These are phyloP conservation scores for Rhynchophorus ferrugineus DNA, from an alignment of 1,140 invertebrate genomes.

Conservation along the genomic window DNA sequence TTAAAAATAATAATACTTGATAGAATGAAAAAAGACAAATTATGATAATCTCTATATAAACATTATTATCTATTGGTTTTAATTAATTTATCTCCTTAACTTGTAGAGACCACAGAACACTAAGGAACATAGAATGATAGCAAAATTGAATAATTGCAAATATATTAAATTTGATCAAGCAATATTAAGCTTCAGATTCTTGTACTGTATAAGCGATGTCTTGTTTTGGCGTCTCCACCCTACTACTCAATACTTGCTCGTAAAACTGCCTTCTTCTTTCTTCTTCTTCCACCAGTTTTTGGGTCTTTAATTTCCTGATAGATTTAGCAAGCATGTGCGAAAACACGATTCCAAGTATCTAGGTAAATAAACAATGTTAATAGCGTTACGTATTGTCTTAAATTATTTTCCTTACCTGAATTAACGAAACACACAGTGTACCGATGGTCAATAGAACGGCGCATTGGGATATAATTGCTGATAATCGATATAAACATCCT, in stretches of 20 bases:
- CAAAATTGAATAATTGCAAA: no score
- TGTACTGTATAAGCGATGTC: slow-evolving; percentile 3
- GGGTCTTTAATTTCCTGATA: slow-evolving; percentile 70
- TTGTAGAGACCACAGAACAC: no score
- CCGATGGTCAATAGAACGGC: slow-evolving; percentile 69
- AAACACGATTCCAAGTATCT: slow-evolving; percentile 80
- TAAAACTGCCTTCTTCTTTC: slow-evolving; percentile 53
- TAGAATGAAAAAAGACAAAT: no score
- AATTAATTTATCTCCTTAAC: no score
- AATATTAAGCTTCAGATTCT: slow-evolving; percentile 9
- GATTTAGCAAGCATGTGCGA: slow-evolving; percentile 76
- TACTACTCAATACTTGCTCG: slow-evolving; percentile 23
- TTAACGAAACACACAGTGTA: slow-evolving; percentile 70
- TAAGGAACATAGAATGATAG: no score
- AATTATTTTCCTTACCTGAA: slow-evolving; percentile 53
- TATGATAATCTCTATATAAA: no score
- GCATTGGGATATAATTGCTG: slow-evolving; percentile 61
- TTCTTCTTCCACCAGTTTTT: slow-evolving; percentile 59
- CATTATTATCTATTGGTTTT: no score
- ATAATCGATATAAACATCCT: slow-evolving; percentile 61
- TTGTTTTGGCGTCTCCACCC: background rate
- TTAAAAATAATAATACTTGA: no score
- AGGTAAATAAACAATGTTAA: no score
- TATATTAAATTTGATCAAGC: no score
- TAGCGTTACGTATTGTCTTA: no score